Evolutionary conservation across 2,797 vertebrate genomes (phyloP).

Genomic region (Lagorchestes hirsutus): DNA sequence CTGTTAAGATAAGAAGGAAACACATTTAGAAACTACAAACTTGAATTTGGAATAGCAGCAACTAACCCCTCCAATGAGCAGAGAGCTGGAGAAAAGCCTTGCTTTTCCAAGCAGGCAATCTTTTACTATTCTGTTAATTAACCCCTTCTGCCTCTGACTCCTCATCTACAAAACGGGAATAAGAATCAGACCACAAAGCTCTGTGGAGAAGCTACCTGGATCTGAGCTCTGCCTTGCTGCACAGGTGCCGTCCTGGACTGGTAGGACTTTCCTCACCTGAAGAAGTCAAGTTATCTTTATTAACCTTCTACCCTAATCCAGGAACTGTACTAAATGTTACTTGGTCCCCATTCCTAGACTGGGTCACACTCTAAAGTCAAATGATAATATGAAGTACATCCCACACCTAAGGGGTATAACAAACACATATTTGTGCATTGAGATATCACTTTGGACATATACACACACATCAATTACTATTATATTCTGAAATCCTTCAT

Average conservation of each 20-base stretch:
- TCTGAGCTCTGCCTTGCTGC: not conserved
- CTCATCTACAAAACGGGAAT: not conserved
- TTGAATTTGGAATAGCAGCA: not conserved
- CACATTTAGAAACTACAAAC: not conserved
- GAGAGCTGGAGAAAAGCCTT: not conserved
- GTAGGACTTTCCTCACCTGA: not conserved
- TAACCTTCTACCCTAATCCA: not conserved
- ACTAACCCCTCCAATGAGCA: constrained; percentile 5
- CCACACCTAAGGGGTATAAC: not conserved
- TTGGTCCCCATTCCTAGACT: not conserved
- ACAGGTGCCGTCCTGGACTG: not conserved
- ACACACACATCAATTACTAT: not conserved
- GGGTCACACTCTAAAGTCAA: not conserved
- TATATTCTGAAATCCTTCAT: not conserved
- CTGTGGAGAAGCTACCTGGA: too few relatives aligned
- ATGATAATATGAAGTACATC: not conserved
- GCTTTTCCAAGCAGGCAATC: not conserved
- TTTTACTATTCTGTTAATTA: not conserved
- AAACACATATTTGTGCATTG: not conserved
- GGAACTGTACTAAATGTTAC: not conserved
- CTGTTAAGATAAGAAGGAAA: constrained; percentile 53
- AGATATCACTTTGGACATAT: not conserved
- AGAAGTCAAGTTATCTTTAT: not conserved
- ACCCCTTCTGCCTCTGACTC: not conserved
- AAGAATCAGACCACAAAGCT: too few relatives aligned